Evolutionary conservation across 2,888 invertebrate genomes (phyloP).

Genomic region (Habroteleia sp.): DNA sequence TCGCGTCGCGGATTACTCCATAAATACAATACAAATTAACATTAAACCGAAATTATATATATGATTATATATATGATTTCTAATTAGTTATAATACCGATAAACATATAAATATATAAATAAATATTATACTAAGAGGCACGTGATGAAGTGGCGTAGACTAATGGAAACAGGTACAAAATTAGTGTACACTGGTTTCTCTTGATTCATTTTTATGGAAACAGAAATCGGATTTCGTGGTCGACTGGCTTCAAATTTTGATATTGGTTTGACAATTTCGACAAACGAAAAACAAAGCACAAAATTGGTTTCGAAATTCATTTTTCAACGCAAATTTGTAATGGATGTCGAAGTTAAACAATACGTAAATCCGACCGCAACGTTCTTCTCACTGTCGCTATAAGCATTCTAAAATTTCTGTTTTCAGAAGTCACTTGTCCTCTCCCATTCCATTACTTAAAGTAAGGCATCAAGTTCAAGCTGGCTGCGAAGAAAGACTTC

Average conservation of each 20-base stretch:
- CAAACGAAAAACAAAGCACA: too few relatives aligned
- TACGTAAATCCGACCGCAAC: too few relatives aligned
- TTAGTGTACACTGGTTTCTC: not conserved
- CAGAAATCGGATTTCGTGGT: conserved; percentile 8
- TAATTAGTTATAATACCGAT: conserved; percentile 64
- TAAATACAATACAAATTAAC: conserved; percentile 67
- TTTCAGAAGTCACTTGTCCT: conserved; percentile 22
- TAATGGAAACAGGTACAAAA: conserved; percentile 19
- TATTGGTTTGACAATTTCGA: too few relatives aligned
- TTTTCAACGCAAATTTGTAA: too few relatives aligned
- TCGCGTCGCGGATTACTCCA: conserved; percentile 64
- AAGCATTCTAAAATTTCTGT: too few relatives aligned
- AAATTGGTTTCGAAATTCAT: too few relatives aligned
- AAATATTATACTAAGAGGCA: conserved; percentile 17
- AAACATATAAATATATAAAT: conserved; percentile 54
- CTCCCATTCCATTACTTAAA: conserved; percentile 56
- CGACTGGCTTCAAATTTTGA: not conserved
- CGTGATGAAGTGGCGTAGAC: conserved; percentile 10
- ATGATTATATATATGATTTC: conserved; percentile 66
- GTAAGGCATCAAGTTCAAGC: conserved; percentile 66
- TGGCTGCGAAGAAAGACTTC: conserved; percentile 68
- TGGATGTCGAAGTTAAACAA: too few relatives aligned
- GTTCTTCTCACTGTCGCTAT: too few relatives aligned
- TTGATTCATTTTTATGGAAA: conserved; percentile 4
- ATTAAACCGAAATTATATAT: conserved; percentile 59